Evolutionary conservation across 2,797 vertebrate genomes (phyloP), one percentile per base, ranked within the genome.

Genomic region (Pelochelys cantorii): DNA sequence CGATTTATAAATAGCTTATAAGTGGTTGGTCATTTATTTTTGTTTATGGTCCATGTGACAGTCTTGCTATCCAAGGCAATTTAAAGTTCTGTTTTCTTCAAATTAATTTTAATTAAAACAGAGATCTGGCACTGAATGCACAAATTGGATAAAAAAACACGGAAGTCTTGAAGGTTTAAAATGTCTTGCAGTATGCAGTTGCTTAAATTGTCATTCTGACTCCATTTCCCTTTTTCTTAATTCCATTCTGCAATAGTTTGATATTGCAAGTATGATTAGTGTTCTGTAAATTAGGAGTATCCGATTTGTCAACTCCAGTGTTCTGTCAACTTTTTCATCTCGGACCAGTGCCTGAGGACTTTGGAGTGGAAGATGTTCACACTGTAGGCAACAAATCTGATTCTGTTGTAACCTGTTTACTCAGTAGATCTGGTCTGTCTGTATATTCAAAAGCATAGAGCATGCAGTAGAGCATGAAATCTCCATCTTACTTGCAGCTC

Each of bases 331-430:
- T 96, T 96, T 91, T 96, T 96, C 96, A 96, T 96, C 91, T 94
- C 91, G 93, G 96, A 96, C 96, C 95, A 96, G 94, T 95, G 95
- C 95, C 92, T 97, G 95, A 96, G 95, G 96, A 96, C 95, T 96
- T 96, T 93, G 95, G 94, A 96, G 96, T 93, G 94, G 95, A 95
- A 90, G 95, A 87, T 87, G 90, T 96, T 96, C 95, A 96, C 95
- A 96, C 96, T 96, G 96, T 18, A 37, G 94, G 94, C 96, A 96
- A 96, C 96, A 97, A 96, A 95, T 97, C 95, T 96, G 96, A 96
- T 96, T 97, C 96, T 96, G 94, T 96, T 96, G 95, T 97, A 97
- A 97, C 95, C 95, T 96, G 93, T 95, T 96, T 96, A 95, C 95
- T 96, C 95, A 91, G 86, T 97, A 96, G 96, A 97, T 96, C 96